Base-by-base conservation (phyloP, 2,797 vertebrate species). In the Coregonus suidteri region DNA sequence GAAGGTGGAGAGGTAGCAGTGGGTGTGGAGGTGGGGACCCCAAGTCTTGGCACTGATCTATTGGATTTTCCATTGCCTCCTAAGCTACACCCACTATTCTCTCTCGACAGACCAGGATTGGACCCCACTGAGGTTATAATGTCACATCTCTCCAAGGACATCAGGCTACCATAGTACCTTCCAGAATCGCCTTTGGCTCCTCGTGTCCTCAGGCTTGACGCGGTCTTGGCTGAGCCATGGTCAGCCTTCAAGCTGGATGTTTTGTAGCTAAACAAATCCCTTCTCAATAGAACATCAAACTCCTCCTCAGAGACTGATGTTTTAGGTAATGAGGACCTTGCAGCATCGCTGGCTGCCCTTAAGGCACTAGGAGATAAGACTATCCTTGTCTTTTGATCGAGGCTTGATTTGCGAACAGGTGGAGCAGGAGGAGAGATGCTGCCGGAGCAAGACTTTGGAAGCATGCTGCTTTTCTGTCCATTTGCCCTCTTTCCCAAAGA, bases 61-160 rank as follows among this genome's bases (percentile, higher is more conserved):
- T 86, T 94, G 1, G 85, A 85, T 80, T 93, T 94, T 75, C 89
- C 86, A 30, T 64, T 89, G 59, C 82, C 86, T 1, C 84, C 87
- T 16, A 90, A 71, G 37, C 84, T 88, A 79, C 86, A 79, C 73
- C 85, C 92, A 78, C 86, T 89, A 0, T 84, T 94, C 51, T 96
- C 95, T 77, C 90, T 94, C 6, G 30, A 87, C 35, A 88, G 0
- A 1, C 85, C 92, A 31, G 86, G 80, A 88, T 91, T 96, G 56
- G 92, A 93, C 13, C 91, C 86, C 0, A 94, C 79, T 0, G 89
- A 95, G 0, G 76, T 88, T 80, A 91, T 90, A 81, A 94, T 94
- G 62, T 96, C 96, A 0, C 89, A 91, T 70, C 94, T 94, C 87
- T 97, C 96, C 75, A 96, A 91, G 69, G 96, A 96, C 85, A 92